These are phyloP conservation scores for Eretmochelys imbricata DNA, from an alignment of 2,113 vertebrate species.

Conservation along the genomic window DNA sequence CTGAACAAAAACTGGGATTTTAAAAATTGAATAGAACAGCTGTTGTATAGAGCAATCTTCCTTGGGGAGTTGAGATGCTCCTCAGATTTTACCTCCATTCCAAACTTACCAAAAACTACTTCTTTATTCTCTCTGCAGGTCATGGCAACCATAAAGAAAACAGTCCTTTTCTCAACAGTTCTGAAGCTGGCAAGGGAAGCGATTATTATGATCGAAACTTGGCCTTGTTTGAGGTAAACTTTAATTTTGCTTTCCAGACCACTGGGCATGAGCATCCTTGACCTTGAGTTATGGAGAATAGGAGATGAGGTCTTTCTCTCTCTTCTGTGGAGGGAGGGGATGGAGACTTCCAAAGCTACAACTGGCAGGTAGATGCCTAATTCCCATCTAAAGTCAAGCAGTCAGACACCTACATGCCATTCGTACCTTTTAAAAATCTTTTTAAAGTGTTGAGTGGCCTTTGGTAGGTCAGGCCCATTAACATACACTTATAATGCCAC, in stretches of 20 bases:
- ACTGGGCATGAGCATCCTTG: background rate
- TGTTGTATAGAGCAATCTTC: background rate
- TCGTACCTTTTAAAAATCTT: background rate
- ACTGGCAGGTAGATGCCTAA: rapidly evolving
- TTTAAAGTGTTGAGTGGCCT: background rate
- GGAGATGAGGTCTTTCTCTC: background rate
- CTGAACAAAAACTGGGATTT: background rate
- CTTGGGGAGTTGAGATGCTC: background rate
- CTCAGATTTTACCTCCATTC: background rate
- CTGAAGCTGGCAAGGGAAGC: slow-evolving; percentile 85
- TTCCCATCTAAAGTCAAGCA: background rate
- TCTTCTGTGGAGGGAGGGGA: background rate
- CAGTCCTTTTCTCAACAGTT: slow-evolving; percentile 90
- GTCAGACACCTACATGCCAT: background rate
- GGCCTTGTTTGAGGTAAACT: slow-evolving; percentile 95
- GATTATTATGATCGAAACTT: slow-evolving; percentile 97
- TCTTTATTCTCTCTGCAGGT: slow-evolving; percentile 76
- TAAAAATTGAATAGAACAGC: background rate
- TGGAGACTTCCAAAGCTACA: background rate
- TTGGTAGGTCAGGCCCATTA: rapidly evolving
- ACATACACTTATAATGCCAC: rapidly evolving
- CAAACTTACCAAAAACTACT: background rate
- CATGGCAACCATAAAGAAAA: slow-evolving; percentile 93
- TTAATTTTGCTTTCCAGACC: background rate
- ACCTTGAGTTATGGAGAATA: background rate